Conservation (phyloP, 2,113 vertebrate genomes). For the Mesembrinibis cayennensis region DNA sequence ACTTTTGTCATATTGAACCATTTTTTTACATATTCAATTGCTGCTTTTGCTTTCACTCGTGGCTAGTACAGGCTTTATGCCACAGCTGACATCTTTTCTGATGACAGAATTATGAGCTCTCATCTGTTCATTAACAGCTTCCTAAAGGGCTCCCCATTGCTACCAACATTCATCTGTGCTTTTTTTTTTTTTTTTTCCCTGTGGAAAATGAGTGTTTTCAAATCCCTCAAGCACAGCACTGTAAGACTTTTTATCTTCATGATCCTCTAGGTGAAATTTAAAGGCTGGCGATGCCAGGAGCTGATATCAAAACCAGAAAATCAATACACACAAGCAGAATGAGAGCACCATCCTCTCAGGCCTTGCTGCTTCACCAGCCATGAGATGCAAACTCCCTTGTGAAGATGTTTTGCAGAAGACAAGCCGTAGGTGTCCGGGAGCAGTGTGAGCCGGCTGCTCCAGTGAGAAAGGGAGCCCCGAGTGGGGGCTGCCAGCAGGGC, state of each 20-base stretch:
- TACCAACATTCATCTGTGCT: neutral
- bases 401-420: neutral
- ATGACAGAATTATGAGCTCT: neutral
- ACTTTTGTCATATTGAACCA: neutral
- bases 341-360: neutral
- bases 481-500: fast-evolving
- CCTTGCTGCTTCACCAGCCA: neutral
- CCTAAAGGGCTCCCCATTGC: neutral
- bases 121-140: neutral
- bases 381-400: fast-evolving
- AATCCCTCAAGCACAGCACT: neutral
- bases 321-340: neutral
- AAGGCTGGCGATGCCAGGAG: neutral
- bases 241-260: neutral
- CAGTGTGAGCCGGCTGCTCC: neutral
- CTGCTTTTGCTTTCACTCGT: neutral
- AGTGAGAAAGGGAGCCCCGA: fast-evolving
- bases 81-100: neutral
- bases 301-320: neutral
- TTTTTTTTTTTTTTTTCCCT: no score
- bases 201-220: neutral
- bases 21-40: neutral
- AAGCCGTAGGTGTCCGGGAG: neutral
- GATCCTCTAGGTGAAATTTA: neutral
- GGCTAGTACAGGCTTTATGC: neutral